Evolutionary conservation across 2,797 vertebrate genomes (phyloP).

Genomic region (Lophius americanus): DNA sequence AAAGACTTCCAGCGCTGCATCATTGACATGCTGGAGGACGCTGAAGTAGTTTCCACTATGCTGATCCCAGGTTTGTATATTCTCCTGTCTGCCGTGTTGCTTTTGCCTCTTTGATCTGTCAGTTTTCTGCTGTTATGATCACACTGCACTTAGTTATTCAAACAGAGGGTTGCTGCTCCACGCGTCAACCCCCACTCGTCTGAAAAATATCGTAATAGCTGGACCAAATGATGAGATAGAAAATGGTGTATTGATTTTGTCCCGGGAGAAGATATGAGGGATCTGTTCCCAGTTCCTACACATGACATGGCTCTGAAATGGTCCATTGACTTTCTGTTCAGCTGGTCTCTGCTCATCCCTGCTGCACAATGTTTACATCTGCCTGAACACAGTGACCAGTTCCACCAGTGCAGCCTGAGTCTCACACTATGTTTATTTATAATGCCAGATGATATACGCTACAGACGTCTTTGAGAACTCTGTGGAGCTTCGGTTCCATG

Average conservation of each 20-base stretch:
- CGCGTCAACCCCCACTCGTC: conserved; percentile 6
- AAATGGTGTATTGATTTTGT: not conserved
- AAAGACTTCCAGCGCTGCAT: conserved; percentile 91
- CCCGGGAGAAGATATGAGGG: not conserved
- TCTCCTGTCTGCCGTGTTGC: conserved; percentile 9
- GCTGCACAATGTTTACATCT: not conserved
- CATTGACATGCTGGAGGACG: conserved; percentile 89
- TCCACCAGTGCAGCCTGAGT: not conserved
- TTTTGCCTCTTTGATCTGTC: conserved; percentile 23
- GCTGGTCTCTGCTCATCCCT: not conserved
- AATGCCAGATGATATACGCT: too few species aligned
- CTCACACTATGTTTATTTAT: too few species aligned
- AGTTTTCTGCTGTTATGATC: conserved; percentile 16
- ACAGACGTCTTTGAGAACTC: too few species aligned
- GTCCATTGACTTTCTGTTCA: not conserved
- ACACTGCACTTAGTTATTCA: conserved; percentile 7
- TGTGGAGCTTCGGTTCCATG: too few species aligned
- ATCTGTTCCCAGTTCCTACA: not conserved
- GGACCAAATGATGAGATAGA: not conserved
- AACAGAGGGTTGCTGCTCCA: conserved; percentile 1
- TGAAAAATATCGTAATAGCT: not conserved
- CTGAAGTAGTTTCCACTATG: conserved; percentile 93
- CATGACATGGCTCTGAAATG: not conserved
- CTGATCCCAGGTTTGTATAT: conserved; percentile 88
- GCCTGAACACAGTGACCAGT: not conserved